Conservation (phyloP, 2,888 invertebrate genomes). For the Euplagia quadripunctaria region DNA sequence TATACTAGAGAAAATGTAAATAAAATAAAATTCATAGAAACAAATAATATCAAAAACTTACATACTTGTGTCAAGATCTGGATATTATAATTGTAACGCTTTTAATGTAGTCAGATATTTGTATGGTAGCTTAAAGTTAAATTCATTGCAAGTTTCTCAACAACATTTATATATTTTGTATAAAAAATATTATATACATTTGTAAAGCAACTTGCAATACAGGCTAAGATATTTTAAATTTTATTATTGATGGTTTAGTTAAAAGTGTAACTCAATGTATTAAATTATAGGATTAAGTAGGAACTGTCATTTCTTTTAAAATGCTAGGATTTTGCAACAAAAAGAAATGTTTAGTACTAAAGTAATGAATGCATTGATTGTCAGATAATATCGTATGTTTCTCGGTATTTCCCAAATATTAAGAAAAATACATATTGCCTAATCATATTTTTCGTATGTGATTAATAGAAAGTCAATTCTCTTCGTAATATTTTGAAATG, state of each 20-base stretch:
- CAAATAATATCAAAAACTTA: conserved; percentile 1
- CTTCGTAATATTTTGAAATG: conserved; percentile 10
- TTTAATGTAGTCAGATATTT: conserved; percentile 40
- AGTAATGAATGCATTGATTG: not conserved
- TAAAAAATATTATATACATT: conserved; percentile 3
- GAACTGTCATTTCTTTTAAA: not conserved
- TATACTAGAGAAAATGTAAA: no score
- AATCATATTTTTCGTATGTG: conserved; percentile 13
- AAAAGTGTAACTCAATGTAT: not conserved
- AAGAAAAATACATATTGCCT: not conserved
- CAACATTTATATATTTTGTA: not conserved
- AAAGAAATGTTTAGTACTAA: not conserved
- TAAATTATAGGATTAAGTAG: not conserved
- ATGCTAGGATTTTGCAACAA: not conserved
- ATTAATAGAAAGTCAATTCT: conserved; percentile 19
- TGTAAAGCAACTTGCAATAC: conserved; percentile 9
- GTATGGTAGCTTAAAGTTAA: conserved; percentile 7
- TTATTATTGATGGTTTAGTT: not conserved
- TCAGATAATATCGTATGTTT: not conserved
- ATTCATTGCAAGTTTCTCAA: conserved; percentile 8
- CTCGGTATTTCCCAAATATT: not conserved
- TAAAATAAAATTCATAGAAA: not conserved
- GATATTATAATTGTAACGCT: conserved; percentile 37
- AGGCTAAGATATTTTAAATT: conserved; percentile 5
- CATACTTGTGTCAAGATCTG: conserved; percentile 12